Base-by-base conservation (phyloP, 2,797 vertebrate genomes). In the Acestrorhynchus altus region DNA sequence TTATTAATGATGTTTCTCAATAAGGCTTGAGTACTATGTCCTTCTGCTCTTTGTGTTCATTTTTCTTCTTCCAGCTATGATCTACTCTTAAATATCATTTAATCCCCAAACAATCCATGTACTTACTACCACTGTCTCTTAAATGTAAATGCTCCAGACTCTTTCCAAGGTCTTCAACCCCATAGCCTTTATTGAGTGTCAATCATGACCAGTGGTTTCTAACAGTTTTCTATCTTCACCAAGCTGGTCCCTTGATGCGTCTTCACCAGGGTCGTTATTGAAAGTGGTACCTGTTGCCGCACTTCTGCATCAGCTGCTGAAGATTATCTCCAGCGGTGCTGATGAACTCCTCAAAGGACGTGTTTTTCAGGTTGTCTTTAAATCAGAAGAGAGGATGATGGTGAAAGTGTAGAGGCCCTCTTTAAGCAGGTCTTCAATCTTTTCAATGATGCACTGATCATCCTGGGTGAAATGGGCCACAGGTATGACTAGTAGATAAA, bases 201-300 rank as follows among this genome's bases (percentile, higher is more conserved):
- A 49, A 16, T 4, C 8, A 28, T 24, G 61, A 26, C 63, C 47
- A 18, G 44, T 76, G 8, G 26, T 51, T 22, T 51, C 47, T 63
- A 67, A 47, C 49, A 67, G 64, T 13, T 54, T 26, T 69, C 65
- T 8, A 76, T 69, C 15, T 68, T 76, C 49, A 44, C 39, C 12
- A 76, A 65, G 65, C 20, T 46, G 28, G 12, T 6, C 18, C 12
- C 60, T 65, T 24, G 68, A 65, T 2, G 26, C 35, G 6, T 68
- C 42, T 16, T 59, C 22, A 44, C 22, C 22, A 8, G 49, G 12
- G 4, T 16, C 13, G 16, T 68, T 57, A 9, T 46, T 20, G 28
- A 76, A 68, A 40, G 13, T 76, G 74, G 54, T 60, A 76, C 13
- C 64, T 24, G 35, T 20, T 9, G 18, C 74, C 65, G n/a, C 63